phyloP scores from a whole-genome alignment of 2,797 vertebrate species.

The Paguma larvata region DNA sequence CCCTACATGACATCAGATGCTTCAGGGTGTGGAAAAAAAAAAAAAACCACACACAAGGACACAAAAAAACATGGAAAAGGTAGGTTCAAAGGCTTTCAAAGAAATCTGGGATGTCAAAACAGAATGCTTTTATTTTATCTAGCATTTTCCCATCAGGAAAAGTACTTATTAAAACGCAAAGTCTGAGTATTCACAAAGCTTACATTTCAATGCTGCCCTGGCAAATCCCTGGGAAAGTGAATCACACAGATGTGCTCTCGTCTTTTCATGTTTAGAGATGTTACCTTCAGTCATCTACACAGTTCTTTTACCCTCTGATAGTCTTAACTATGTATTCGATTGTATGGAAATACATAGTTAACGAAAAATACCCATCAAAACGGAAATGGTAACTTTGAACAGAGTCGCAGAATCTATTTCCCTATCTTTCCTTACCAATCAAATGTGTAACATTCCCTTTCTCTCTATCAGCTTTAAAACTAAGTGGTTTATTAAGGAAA shows the following conservation, averaged over 20 bases:
- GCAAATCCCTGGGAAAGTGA: neutral
- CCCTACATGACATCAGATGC: neutral
- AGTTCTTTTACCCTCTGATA: neutral
- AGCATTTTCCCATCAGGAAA: conserved; percentile 13
- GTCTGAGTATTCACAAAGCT: neutral
- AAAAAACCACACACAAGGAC: neutral
- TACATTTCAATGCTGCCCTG: conserved; percentile 34
- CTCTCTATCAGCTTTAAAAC: neutral
- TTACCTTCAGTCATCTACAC: neutral
- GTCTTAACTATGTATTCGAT: neutral
- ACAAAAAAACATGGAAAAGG: neutral
- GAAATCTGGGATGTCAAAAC: neutral
- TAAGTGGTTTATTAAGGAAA: neutral
- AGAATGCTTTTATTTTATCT: neutral
- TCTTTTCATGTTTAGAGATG: conserved; percentile 2
- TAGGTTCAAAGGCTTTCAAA: neutral
- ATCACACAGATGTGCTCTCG: neutral
- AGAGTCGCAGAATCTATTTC: neutral
- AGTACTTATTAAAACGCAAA: neutral
- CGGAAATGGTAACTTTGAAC: neutral
- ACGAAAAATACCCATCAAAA: neutral
- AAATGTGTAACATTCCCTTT: neutral
- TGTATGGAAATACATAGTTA: neutral
- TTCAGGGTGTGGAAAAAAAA: neutral
- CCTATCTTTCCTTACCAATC: neutral